Base-by-base conservation (phyloP, 2,888 invertebrate genomes). In the Heliothis peltigera region DNA sequence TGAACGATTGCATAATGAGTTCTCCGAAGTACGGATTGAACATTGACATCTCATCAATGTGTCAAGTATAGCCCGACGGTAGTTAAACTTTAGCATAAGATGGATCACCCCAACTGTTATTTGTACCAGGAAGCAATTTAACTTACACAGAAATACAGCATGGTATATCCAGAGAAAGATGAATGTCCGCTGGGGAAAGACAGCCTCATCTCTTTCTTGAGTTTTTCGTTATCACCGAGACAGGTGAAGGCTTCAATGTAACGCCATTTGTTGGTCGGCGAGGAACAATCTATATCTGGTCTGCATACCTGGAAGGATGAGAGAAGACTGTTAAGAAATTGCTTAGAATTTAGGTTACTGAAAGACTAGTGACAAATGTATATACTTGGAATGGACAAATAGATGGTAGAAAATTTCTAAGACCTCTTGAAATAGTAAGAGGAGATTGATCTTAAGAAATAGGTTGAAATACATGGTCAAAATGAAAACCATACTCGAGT, bases 101-200 rank as follows among this genome's bases (percentile, higher is more conserved):
- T 39, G 39, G 39, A 39, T 39, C 39, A 39, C 15, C 39, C 5
- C 39, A 5, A n/a, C 39, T 39, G 39, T 39, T 39, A 39, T 39
- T 39, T 39, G 4, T 39, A n/a, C 39, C 15, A n/a, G 39, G 39
- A 39, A 39, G 39, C n/a, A n/a, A n/a, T n/a, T n/a, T n/a, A n/a
- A n/a, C 97, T 97, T 95, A 98, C 98, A 87, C 97, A 96, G 84
- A 98, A 96, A 93, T 97, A 98, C 59, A 98, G 91, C 98, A 98
- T 98, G 44, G 97, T 96, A 86, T 97, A 98, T 80, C 97, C 97
- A 15, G 98, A 97, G 95, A 98, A 98, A 15, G 98, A 98, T 17
- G 98, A 98, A 92, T 98, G 98, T 21, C 98, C 98, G 72, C 98
- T 98, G 62, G 98, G 98, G 92, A 98, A 98, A 25, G 98, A 98